A percentile compares a stretch with the other conserved stretches of the same genome.
Evolutionary conservation across 2,113 vertebrate genomes (phyloP).

Genomic region (Chelonoidis abingdonii): DNA sequence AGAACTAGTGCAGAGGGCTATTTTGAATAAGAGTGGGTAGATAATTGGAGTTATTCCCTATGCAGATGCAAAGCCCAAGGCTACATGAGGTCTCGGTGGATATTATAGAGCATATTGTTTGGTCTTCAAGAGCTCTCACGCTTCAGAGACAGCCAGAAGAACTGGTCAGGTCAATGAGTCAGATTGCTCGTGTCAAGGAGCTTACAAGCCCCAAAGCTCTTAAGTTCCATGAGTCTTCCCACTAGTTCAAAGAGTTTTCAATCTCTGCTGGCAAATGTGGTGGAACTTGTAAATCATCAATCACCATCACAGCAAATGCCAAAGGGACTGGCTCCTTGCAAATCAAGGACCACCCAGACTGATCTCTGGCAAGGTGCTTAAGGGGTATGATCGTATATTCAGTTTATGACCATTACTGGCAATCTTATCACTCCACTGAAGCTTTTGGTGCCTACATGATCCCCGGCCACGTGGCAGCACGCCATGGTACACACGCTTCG

Average conservation of each 20-base stretch:
- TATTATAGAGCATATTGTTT: neutral
- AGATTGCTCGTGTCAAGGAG: neutral
- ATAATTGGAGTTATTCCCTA: rapidly evolving
- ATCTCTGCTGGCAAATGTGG: neutral
- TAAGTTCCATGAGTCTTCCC: neutral
- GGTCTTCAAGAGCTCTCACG: neutral
- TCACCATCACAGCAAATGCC: neutral
- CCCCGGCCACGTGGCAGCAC: neutral
- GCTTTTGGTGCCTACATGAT: neutral
- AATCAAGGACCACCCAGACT: neutral
- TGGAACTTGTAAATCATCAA: neutral
- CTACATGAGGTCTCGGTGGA: neutral
- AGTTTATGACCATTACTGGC: neutral
- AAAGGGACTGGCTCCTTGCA: neutral
- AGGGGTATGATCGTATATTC: neutral
- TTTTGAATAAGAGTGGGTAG: neutral
- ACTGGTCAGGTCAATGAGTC: rapidly evolving
- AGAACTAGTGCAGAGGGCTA: rapidly evolving
- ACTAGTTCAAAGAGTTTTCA: neutral
- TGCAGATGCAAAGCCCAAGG: neutral
- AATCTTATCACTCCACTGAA: neutral
- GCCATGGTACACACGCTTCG: neutral
- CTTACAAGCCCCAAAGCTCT: neutral
- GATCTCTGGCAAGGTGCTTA: neutral
- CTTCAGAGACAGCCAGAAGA: neutral